These are phyloP conservation scores for Crax fasciolata DNA, from an alignment of 2,797 vertebrate species.

Conservation along the genomic window DNA sequence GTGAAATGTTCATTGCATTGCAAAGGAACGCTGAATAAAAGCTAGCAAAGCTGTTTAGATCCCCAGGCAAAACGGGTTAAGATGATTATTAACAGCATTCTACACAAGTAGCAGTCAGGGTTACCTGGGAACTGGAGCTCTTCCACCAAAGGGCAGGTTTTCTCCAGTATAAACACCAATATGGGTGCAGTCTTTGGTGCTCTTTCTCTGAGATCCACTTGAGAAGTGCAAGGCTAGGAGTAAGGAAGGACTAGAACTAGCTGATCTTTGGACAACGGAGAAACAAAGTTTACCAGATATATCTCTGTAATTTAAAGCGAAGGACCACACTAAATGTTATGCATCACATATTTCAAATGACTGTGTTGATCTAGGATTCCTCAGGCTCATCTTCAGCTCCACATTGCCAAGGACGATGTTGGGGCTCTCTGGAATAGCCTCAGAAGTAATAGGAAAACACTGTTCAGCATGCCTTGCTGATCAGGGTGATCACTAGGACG, in stretches of 20 bases:
- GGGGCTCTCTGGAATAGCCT: neutral
- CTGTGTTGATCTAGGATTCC: neutral
- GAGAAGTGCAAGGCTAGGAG: neutral
- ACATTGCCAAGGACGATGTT: neutral
- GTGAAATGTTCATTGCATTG: neutral
- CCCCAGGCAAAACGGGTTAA: slow-evolving; percentile 48
- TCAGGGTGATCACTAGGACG: neutral
- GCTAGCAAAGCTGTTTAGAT: slow-evolving; percentile 30
- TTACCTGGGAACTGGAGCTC: neutral
- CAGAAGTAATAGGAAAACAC: neutral
- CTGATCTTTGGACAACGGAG: neutral
- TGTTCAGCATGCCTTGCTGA: neutral
- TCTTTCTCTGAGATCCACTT: neutral
- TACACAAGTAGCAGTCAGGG: neutral
- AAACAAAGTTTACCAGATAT: neutral
- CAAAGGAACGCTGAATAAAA: slow-evolving; percentile 39
- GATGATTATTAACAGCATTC: slow-evolving; percentile 13
- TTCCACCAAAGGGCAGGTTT: neutral
- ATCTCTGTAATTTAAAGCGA: neutral
- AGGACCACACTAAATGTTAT: neutral
- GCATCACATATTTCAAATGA: neutral
- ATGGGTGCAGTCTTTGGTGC: neutral
- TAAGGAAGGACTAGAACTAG: neutral
- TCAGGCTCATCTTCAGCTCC: neutral
- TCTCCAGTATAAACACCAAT: neutral